phyloP scores from a whole-genome alignment of 1,140 invertebrate species.

The Psilanteris sp. region DNA sequence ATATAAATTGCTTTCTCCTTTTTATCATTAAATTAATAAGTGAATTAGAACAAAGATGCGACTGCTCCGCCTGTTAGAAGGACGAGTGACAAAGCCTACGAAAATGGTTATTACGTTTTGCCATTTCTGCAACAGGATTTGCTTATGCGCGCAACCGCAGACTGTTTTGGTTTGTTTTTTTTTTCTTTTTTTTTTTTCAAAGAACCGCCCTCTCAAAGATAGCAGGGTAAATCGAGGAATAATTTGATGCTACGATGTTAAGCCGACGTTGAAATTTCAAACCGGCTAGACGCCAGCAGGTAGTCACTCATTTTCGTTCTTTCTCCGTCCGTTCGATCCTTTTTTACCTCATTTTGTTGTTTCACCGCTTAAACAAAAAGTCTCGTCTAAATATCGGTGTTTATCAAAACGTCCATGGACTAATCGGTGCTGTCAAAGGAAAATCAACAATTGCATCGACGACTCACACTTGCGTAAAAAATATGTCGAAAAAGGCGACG shows the following conservation, averaged over 20 bases:
- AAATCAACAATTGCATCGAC: too few species aligned
- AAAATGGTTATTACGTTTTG: slow-evolving; percentile 4
- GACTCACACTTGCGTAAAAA: slow-evolving; percentile 10
- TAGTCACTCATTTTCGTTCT: slow-evolving; percentile 18
- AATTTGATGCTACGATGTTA: slow-evolving; percentile 24
- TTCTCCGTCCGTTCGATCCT: background rate
- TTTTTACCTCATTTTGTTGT: background rate
- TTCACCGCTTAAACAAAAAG: background rate
- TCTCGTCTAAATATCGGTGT: background rate
- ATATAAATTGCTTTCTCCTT: too few species aligned
- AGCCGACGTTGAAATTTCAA: slow-evolving; percentile 41
- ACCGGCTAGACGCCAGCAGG: slow-evolving; percentile 57
- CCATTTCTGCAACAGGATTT: slow-evolving; percentile 5
- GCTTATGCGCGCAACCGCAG: slow-evolving; percentile 36
- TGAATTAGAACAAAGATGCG: too few species aligned
- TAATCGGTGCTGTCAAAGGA: background rate
- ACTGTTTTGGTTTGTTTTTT: too few species aligned
- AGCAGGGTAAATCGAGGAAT: slow-evolving; percentile 16
- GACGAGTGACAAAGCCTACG: background rate
- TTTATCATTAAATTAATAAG: too few species aligned
- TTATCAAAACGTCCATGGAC: too few species aligned
- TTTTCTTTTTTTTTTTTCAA: too few species aligned
- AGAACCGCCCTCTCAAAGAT: slow-evolving; percentile 32
- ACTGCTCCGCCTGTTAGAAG: too few species aligned
- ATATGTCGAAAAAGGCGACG: slow-evolving; percentile 17